Percentiles rank a stretch among this genome's conserved stretches.
Conservation (phyloP, 2,113 vertebrate genomes). For the Mesoclemmys tuberculata region DNA sequence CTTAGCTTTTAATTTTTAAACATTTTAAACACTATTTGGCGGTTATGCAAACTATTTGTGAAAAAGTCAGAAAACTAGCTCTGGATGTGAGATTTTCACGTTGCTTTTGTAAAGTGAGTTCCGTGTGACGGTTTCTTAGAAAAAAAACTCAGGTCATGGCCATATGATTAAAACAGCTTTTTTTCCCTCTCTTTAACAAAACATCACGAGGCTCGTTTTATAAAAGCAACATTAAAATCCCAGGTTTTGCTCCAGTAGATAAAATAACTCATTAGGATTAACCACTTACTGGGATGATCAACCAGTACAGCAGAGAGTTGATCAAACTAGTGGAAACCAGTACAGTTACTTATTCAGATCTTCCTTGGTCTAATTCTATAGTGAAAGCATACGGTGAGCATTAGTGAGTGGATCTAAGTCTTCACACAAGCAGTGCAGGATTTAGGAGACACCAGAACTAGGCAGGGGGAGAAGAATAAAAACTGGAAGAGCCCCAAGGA, state of each 20-base stretch:
- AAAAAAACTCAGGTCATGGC: slow-evolving; percentile 32
- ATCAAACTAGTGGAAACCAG: background rate
- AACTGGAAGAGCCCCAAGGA: background rate
- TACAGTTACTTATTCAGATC: background rate
- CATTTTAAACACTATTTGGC: slow-evolving; percentile 34
- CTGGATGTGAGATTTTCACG: slow-evolving; percentile 20
- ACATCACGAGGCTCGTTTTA: slow-evolving; percentile 45
- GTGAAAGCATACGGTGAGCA: background rate
- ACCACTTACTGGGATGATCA: slow-evolving; percentile 43
- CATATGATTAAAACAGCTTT: slow-evolving; percentile 27
- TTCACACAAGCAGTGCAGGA: background rate
- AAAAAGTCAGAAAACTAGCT: background rate
- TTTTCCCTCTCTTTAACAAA: background rate
- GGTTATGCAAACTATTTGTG: slow-evolving; percentile 42
- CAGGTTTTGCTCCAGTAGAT: slow-evolving; percentile 6
- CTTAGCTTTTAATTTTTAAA: slow-evolving; percentile 42
- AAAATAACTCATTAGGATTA: slow-evolving; percentile 44
- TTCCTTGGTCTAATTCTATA: background rate
- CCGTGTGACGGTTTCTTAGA: slow-evolving; percentile 35
- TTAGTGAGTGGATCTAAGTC: background rate
- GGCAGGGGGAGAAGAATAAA: background rate
- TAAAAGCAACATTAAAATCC: slow-evolving; percentile 47
- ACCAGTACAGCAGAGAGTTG: background rate
- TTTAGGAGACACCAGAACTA: background rate
- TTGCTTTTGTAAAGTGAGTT: slow-evolving; percentile 38